Conservation (phyloP, 2,113 vertebrate species). For the Macquaria australasica region DNA sequence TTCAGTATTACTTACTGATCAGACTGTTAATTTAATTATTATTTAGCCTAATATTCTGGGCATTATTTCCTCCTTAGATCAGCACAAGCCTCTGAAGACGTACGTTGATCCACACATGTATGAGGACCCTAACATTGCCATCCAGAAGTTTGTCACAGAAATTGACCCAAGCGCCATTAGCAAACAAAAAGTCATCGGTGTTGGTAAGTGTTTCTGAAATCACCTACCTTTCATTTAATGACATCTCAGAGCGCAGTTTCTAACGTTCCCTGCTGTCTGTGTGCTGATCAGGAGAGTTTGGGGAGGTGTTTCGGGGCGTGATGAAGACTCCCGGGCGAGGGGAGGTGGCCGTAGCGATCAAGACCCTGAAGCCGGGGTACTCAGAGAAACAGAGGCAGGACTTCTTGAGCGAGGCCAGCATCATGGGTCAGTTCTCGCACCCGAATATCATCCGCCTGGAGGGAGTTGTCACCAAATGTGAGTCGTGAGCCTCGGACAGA, state of each 20-base stretch:
- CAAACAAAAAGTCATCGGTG: constrained; percentile 96
- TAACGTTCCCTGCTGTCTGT: constrained; percentile 1
- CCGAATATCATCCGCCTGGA: constrained; percentile 97
- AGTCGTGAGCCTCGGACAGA: constrained; percentile 64
- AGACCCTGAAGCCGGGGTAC: constrained; percentile 94
- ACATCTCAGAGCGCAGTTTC: not conserved
- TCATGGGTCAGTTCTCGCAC: constrained; percentile 99
- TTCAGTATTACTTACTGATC: not conserved
- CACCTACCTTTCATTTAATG: not conserved
- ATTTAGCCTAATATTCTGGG: not conserved
- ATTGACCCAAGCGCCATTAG: constrained; percentile 89
- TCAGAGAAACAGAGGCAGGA: constrained; percentile 96
- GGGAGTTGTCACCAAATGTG: constrained; percentile 96
- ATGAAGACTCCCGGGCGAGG: constrained; percentile 87
- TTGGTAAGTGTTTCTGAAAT: constrained; percentile 84
- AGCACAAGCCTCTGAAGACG: constrained; percentile 94
- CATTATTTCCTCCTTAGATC: constrained; percentile 82
- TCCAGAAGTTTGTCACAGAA: constrained; percentile 97
- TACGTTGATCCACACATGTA: constrained; percentile 98
- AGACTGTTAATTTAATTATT: not conserved
- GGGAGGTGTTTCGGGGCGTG: constrained; percentile 93
- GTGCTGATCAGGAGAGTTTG: constrained; percentile 90
- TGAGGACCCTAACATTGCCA: constrained; percentile 95
- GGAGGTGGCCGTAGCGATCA: constrained; percentile 93
- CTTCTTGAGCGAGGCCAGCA: constrained; percentile 96